Conservation (phyloP, 2,888 invertebrate genomes). For the Agrotis puta region DNA sequence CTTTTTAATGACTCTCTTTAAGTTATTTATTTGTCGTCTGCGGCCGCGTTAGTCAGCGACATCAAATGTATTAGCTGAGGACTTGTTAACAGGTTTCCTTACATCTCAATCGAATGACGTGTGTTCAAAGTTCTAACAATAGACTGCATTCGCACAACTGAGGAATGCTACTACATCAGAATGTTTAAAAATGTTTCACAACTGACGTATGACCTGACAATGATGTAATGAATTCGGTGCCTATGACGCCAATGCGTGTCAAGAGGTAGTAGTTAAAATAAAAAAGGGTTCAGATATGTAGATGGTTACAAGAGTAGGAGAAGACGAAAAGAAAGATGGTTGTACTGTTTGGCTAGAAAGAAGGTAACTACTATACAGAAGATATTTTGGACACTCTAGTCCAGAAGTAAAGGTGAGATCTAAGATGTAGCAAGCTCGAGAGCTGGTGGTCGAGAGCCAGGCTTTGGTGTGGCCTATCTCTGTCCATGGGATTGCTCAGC, state of each 20-base stretch:
- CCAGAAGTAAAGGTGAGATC: too few species aligned
- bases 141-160: constrained; percentile 35
- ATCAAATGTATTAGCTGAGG: constrained; percentile 39
- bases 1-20: neutral
- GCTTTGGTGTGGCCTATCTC: too few species aligned
- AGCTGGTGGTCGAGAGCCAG: too few species aligned
- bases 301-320: neutral
- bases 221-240: constrained; percentile 13
- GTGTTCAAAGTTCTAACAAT: constrained; percentile 46
- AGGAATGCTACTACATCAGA: constrained; percentile 31
- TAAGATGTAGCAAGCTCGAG: too few species aligned
- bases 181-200: constrained; percentile 21
- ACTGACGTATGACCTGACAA: constrained; percentile 5
- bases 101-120: constrained; percentile 61
- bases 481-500: too few species aligned
- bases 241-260: neutral
- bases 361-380: too few species aligned
- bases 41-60: constrained; percentile 49
- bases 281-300: constrained; percentile 5
- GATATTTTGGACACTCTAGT: too few species aligned
- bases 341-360: neutral
- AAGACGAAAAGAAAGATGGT: neutral
- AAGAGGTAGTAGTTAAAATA: neutral
- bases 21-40: constrained; percentile 12
- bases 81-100: constrained; percentile 52